These are phyloP conservation scores for Cyanoramphus novaezelandiae DNA, from an alignment of 2,113 vertebrate species.

Conservation along the genomic window DNA sequence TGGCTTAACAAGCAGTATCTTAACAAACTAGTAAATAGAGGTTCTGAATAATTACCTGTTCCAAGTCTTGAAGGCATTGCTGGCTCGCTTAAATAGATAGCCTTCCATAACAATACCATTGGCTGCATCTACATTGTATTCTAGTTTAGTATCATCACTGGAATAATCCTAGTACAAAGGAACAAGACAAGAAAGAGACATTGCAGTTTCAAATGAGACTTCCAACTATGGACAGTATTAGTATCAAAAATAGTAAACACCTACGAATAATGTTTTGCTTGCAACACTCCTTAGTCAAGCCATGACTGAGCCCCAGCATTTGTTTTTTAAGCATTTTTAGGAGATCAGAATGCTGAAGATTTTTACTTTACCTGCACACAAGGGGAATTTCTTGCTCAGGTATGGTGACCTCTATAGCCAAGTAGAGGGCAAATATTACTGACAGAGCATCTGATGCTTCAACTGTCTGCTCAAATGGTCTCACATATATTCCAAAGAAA, in stretches of 20 bases:
- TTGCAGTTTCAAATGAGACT: not conserved
- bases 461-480: not conserved
- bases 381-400: not conserved
- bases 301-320: not conserved
- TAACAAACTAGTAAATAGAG: not conserved
- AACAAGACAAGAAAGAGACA: conserved; percentile 17
- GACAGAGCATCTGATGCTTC: not conserved
- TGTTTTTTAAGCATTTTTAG: not conserved
- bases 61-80: conserved; percentile 99
- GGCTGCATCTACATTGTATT: conserved; percentile 93
- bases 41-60: conserved; percentile 85
- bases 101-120: conserved; percentile 98
- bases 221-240: not conserved
- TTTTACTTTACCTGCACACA: not conserved
- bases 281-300: not conserved
- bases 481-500: not conserved
- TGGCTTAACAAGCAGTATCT: not conserved
- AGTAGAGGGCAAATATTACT: not conserved
- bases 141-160: conserved; percentile 92
- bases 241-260: not conserved
- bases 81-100: conserved; percentile 97
- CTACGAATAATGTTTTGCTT: not conserved
- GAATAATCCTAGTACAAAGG: conserved; percentile 87
- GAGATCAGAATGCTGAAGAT: not conserved
- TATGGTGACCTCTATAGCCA: not conserved